phyloP scores from a whole-genome alignment of 1,140 invertebrate species.

The Temnothorax curvispinosus region DNA sequence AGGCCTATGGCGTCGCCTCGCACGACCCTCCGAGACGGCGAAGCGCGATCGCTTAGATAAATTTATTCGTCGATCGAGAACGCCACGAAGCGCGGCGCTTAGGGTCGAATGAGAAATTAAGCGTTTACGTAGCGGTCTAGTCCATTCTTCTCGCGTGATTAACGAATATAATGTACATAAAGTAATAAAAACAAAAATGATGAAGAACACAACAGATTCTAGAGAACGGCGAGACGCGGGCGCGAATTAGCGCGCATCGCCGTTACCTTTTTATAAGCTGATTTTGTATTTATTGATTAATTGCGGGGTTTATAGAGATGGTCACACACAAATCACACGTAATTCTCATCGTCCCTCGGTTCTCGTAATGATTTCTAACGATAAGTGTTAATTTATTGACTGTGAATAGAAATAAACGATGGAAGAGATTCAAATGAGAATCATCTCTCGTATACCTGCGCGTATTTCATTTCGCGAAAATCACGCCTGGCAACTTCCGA shows the following conservation, averaged over 20 bases:
- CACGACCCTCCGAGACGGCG: constrained; percentile 8
- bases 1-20: constrained; percentile 8
- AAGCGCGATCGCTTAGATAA: constrained; percentile 43
- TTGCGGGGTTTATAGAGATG: constrained; percentile 75
- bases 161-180: constrained; percentile 72
- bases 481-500: constrained; percentile 18
- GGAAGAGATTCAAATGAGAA: constrained; percentile 60
- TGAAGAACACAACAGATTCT: constrained; percentile 30
- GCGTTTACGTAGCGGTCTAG: constrained; percentile 74
- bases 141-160: constrained; percentile 74
- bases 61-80: constrained; percentile 48
- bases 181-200: constrained; percentile 20
- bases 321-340: constrained; percentile 62
- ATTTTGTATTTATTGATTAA: constrained; percentile 84
- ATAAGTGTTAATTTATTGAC: constrained; percentile 85
- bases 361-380: constrained; percentile 79
- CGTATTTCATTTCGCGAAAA: constrained; percentile 8
- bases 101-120: constrained; percentile 56
- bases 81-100: constrained; percentile 28
- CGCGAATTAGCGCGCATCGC: constrained; percentile 50
- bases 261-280: constrained; percentile 79
- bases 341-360: constrained; percentile 77
- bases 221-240: constrained; percentile 54
- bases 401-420: constrained; percentile 84
- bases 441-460: background rate